Conservation (phyloP, 2,888 invertebrate genomes). For the Drosophila suboccidentalis region DNA sequence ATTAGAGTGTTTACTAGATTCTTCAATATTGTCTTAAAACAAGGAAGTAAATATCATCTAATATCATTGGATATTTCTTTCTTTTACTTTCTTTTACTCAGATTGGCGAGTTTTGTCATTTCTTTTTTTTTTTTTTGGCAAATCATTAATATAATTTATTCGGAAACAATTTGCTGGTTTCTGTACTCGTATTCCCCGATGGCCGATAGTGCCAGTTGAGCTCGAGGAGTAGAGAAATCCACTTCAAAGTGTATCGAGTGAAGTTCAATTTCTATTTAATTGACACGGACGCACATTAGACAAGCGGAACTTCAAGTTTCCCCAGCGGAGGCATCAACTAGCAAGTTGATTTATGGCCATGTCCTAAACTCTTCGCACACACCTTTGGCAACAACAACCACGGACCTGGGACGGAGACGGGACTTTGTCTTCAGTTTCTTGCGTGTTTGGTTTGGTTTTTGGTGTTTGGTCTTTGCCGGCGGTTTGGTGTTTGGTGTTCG, state of each 20-base stretch:
- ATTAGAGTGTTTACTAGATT: background rate
- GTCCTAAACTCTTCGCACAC: slow-evolving; percentile 63
- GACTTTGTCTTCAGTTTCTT: slow-evolving; percentile 6
- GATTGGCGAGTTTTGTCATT: background rate
- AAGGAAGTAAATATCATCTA: background rate
- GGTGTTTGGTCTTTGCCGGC: slow-evolving; percentile 43
- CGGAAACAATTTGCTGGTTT: slow-evolving; percentile 16
- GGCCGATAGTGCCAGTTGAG: slow-evolving; percentile 27
- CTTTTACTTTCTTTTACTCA: too few species aligned
- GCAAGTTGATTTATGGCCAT: slow-evolving; percentile 71
- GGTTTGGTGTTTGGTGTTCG: slow-evolving; percentile 21
- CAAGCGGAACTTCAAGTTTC: slow-evolving; percentile 58
- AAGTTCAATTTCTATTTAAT: slow-evolving; percentile 52
- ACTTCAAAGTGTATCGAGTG: slow-evolving; percentile 19
- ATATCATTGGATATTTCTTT: background rate
- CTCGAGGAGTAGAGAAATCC: slow-evolving; percentile 5
- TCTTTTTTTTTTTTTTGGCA: background rate
- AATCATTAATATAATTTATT: slow-evolving; percentile 6
- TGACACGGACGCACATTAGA: slow-evolving; percentile 57
- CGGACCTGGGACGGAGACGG: background rate
- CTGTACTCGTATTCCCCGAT: slow-evolving; percentile 22
- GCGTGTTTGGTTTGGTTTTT: slow-evolving; percentile 28
- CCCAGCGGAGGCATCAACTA: slow-evolving; percentile 53
- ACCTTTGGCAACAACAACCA: slow-evolving; percentile 48
- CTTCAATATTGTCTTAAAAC: too few species aligned